Evolutionary conservation across 2,113 vertebrate genomes (phyloP).

Genomic region (Triplophysa dalaica): DNA sequence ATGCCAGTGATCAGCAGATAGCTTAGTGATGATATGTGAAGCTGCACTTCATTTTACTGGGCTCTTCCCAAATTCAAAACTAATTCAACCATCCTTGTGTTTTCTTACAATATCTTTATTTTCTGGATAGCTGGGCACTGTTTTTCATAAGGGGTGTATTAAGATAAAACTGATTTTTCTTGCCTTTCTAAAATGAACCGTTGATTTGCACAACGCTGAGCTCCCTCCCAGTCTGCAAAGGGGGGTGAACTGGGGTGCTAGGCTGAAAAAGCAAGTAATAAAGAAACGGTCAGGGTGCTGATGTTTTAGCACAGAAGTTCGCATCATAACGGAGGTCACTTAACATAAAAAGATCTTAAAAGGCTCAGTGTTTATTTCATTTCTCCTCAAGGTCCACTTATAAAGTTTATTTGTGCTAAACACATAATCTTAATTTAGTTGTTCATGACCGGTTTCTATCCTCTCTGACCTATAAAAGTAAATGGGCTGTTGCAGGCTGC

Average conservation of each 20-base stretch:
- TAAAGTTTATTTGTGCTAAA: neutral
- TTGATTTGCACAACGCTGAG: neutral
- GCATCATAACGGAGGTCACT: neutral
- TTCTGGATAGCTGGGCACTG: conserved; percentile 2
- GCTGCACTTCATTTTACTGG: neutral
- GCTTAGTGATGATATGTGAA: conserved; percentile 24
- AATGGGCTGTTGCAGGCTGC: neutral
- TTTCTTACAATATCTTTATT: conserved; percentile 6
- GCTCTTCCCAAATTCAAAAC: conserved; percentile 8
- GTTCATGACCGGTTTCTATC: neutral
- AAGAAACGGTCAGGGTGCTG: neutral
- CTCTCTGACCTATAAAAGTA: neutral
- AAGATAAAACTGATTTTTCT: neutral
- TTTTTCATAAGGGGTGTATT: neutral
- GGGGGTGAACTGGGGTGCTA: too few relatives aligned
- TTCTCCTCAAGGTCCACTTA: neutral
- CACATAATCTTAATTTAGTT: neutral
- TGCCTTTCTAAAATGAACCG: neutral
- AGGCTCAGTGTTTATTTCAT: neutral
- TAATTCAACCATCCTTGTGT: conserved; percentile 18
- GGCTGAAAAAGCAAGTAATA: neutral
- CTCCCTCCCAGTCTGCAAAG: neutral
- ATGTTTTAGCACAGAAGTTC: neutral
- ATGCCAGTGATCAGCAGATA: conserved; percentile 18
- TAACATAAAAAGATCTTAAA: neutral